Evolutionary conservation across 2,797 vertebrate species (phyloP).

Genomic region (Cryptoprocta ferox): DNA sequence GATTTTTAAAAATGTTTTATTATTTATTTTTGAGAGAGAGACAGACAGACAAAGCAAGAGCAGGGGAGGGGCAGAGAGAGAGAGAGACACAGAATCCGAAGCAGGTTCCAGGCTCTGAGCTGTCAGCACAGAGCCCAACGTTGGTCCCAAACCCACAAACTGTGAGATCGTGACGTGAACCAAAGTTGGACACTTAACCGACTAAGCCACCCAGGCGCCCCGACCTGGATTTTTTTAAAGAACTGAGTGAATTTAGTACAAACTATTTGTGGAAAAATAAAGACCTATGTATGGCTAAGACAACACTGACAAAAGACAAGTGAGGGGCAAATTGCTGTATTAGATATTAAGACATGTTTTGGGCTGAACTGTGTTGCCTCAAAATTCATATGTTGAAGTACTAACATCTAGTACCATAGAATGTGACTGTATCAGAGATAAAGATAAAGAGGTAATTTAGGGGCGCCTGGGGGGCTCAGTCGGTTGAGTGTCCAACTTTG

Average conservation of each 20-base stretch:
- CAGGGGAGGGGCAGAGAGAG: too few species aligned
- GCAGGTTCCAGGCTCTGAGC: too few species aligned
- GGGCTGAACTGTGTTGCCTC: background rate
- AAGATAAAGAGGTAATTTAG: background rate
- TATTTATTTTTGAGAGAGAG: too few species aligned
- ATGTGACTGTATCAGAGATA: background rate
- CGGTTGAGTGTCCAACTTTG: too few species aligned
- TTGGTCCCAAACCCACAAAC: too few species aligned
- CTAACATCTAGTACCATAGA: background rate
- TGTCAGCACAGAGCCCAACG: too few species aligned
- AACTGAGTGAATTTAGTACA: background rate
- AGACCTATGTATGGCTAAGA: background rate
- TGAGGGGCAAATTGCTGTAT: background rate
- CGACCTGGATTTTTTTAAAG: background rate
- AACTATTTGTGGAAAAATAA: background rate
- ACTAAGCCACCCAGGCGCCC: too few species aligned
- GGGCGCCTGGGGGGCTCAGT: too few species aligned
- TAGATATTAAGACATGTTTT: background rate
- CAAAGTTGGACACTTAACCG: too few species aligned
- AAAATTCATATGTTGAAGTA: background rate
- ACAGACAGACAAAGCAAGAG: too few species aligned
- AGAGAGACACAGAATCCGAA: too few species aligned
- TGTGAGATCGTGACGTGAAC: too few species aligned
- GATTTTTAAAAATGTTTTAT: background rate
- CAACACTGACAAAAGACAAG: background rate